Evolutionary conservation across 2,113 vertebrate species (phyloP).

Genomic region (Albula goreensis): DNA sequence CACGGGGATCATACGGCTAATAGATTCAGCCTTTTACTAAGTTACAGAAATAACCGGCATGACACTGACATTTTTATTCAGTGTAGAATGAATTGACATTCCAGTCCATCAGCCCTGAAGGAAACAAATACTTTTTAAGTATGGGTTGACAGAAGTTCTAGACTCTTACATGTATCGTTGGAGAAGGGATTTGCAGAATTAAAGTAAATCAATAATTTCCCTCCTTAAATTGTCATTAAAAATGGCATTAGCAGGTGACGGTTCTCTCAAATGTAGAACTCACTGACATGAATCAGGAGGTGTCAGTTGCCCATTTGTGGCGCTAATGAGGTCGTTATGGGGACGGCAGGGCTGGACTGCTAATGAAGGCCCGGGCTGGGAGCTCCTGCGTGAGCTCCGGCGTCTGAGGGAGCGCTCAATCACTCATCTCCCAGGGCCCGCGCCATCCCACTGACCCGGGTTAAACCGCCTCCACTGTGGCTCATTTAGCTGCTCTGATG

Average conservation of each 20-base stretch:
- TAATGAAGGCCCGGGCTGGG: background rate
- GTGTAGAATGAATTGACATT: too few species aligned
- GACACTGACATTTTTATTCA: background rate
- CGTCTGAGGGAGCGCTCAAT: background rate
- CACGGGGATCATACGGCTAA: background rate
- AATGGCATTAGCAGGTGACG: background rate
- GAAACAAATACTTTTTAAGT: background rate
- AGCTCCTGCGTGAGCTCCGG: background rate
- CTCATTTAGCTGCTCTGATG: background rate
- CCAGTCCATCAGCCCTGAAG: too few species aligned
- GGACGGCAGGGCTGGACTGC: background rate
- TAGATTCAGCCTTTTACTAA: background rate
- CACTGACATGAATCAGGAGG: background rate
- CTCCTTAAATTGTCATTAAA: background rate
- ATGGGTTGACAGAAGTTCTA: background rate
- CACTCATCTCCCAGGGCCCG: background rate
- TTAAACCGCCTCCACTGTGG: background rate
- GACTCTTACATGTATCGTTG: background rate
- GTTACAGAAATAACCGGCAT: background rate
- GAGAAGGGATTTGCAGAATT: background rate
- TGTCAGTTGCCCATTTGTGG: background rate
- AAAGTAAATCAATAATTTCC: background rate
- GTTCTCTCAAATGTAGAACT: background rate
- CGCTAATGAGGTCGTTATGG: slow-evolving; percentile 4
- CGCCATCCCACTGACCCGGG: background rate